phyloP scores from a whole-genome alignment of 2,888 invertebrate species.

The Synergus itoensis region DNA sequence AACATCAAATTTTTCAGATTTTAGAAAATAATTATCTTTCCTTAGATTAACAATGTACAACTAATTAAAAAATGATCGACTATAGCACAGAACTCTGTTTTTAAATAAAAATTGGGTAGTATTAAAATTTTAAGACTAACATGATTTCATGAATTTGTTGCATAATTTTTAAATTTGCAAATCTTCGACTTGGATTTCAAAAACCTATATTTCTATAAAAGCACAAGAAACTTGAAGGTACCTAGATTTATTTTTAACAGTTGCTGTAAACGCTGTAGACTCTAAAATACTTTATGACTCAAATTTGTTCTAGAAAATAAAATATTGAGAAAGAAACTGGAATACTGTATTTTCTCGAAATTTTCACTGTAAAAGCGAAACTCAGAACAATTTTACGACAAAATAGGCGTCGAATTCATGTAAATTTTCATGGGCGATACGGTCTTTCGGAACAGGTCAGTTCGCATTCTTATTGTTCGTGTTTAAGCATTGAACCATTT shows the following conservation, averaged over 20 bases:
- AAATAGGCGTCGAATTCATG: background rate
- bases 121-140: no score
- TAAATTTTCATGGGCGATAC: conserved; percentile 34
- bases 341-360: background rate
- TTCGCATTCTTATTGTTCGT: background rate
- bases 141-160: no score
- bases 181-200: no score
- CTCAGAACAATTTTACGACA: conserved; percentile 10
- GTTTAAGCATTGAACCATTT: conserved; percentile 20
- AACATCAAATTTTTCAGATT: background rate
- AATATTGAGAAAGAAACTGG: background rate
- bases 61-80: no score
- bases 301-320: background rate
- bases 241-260: background rate
- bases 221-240: background rate
- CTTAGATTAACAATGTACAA: no score
- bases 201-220: no score
- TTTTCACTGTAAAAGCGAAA: conserved; percentile 34
- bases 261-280: background rate
- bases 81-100: no score
- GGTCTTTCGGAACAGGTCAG: conserved; percentile 25
- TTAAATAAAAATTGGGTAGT: no score
- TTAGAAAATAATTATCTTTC: background rate
- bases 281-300: background rate
- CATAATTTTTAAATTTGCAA: no score